Evolutionary conservation across 1,140 invertebrate species (phyloP), one percentile per base, ranked within the genome.

Genomic region (Lordiphosa clarofinis): DNA sequence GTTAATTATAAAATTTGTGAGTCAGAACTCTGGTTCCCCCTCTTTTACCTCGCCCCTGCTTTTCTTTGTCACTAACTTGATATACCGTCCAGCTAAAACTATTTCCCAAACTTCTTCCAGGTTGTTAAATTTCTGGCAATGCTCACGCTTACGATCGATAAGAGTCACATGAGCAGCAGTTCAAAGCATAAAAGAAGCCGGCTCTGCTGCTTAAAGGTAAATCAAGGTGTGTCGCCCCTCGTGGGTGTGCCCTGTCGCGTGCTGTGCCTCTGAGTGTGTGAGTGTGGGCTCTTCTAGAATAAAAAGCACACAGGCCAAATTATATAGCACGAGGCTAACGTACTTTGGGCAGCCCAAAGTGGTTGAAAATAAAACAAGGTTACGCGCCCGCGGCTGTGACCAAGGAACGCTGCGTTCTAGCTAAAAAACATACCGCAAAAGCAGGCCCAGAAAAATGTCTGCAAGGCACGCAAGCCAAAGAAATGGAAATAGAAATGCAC

Each of bases 331-430:
- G 48, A 13, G 53, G 56, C 58, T 56, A 81, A 81, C 58, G 76
- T 72, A 75, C 70, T 67, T 63, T 64, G 38, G 59, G 55, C 58
- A 58, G 64, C 59, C 66, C 47, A 36, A 69, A 79, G 75, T 81
- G 75, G 74, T 79, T 79, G 62, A 28, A 28, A 28, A 28, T 28
- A 56, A 79, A 81, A 81, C 75, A 81, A 81, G 75, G 75, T 81
- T 81, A 67, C 61, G 62, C 46, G 66, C 49, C 57, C 49, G 47
- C 48, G 54, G 58, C 52, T 36, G n/a, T n/a, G n/a, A n/a, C n/a
- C n/a, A n/a, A n/a, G n/a, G 4, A 62, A 61, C 57, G 50, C 66
- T 62, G 46, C 44, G 44, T 15, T 47, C 52, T 11, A 38, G 52
- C 55, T 43, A 63, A 68, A 42, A 24, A 21, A 36, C 48, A n/a